Evolutionary conservation across 2,797 vertebrate genomes (phyloP), one percentile per base, ranked within the genome.

Genomic region (Vultur gryphus): DNA sequence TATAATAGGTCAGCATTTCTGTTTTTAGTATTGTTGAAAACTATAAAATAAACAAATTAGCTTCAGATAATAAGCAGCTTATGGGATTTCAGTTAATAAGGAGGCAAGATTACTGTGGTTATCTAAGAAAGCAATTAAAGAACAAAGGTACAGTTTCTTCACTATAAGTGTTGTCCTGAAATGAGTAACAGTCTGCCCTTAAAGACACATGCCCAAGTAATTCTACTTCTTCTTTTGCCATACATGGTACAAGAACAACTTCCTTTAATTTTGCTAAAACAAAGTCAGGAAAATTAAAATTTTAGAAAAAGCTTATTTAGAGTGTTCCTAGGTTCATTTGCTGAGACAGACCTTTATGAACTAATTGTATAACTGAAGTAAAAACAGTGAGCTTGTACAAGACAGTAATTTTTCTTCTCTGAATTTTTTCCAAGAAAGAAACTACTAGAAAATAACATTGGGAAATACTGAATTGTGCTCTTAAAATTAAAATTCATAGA

Each of bases 21-120:
- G 78, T 1, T 59, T 85, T 89, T 75, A 80, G 70, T 82, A 61
- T 33, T 67, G 37, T 54, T 70, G 52, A 80, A 84, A 93, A 85
- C 41, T 31, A 2, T 39, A 91, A 79, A 69, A 78, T 72, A 92
- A 93, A 84, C 55, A 86, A 92, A 83, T 77, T 51, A 77, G 76
- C 65, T 87, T 87, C 84, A 81, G 84, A 78, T 73, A 94, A 92
- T 89, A 91, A 95, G 81, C 41, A 93, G 78, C 78, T 97, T 95
- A 95, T 35, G 59, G 69, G 84, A 96, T 95, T 94, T 91, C 79
- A 81, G 58, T 70, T 96, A 94, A 64, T 78, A 88, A 70, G 76
- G 59, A 90, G 37, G 61, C 37, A 92, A 94, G 96, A 93, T 88
- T 95, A 94, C 51, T 65, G 89, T 33, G 46, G 43, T 85, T 96